These are phyloP conservation scores for Nasonia giraulti DNA, from an alignment of 1,140 invertebrate genomes.

Conservation along the genomic window DNA sequence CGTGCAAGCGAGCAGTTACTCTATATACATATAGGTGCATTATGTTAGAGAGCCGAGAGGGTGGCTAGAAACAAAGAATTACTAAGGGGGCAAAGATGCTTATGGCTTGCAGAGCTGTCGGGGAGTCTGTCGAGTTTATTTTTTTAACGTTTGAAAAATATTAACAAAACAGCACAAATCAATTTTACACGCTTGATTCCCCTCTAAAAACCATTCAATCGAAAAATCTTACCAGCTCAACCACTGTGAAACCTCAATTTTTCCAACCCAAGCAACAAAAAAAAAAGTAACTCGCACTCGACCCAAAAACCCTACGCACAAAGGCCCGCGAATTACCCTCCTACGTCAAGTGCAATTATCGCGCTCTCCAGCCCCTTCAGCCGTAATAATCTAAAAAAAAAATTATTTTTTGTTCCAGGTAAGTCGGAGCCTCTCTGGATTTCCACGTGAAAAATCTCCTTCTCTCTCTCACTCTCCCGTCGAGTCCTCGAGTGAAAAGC, in stretches of 20 bases:
- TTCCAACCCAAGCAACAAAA: too few relatives aligned
- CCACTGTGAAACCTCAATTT: too few relatives aligned
- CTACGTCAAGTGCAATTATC: background rate
- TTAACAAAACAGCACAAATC: too few relatives aligned
- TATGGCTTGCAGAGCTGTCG: too few relatives aligned
- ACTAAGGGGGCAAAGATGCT: too few relatives aligned
- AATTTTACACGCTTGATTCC: too few relatives aligned
- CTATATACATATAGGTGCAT: background rate
- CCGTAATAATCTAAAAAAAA: constrained; percentile 11
- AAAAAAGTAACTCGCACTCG: too few relatives aligned
- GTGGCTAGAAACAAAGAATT: background rate
- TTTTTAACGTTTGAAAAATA: too few relatives aligned
- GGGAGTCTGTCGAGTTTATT: too few relatives aligned
- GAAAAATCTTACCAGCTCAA: too few relatives aligned
- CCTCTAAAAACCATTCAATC: too few relatives aligned
- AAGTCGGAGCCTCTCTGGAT: background rate
- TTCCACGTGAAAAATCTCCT: background rate
- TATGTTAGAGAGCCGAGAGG: background rate
- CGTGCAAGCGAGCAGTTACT: background rate
- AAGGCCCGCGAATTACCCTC: constrained; percentile 2
- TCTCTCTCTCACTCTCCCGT: background rate
- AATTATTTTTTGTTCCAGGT: constrained; percentile 38
- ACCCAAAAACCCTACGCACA: background rate
- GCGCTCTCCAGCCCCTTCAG: background rate
- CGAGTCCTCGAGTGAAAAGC: constrained; percentile 16